Evolutionary conservation across 2,888 invertebrate species (phyloP), one percentile per base, ranked within the genome.

Genomic region (Apamea anceps): DNA sequence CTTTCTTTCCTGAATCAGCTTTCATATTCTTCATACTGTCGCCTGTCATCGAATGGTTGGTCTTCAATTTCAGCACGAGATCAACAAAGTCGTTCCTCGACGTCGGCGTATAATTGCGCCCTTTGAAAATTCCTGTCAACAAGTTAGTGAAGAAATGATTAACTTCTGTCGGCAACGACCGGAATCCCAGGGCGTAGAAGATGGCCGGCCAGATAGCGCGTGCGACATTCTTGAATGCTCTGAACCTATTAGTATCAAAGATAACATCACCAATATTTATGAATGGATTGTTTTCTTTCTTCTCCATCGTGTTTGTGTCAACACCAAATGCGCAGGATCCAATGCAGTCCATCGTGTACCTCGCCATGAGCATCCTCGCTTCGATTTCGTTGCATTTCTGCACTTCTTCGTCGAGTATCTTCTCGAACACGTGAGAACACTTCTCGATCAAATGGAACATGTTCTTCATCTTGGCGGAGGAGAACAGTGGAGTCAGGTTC

Each of bases 371-470:
- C 3, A 71, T 62, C 21, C 91, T 92, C 2, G 87, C 88, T 62
- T 96, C 94, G 0, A 94, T 65, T 0, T 85, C 85, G 0, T 89
- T 84, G 0, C 82, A 84, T 6, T 51, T 67, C 25, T 84, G 80
- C 5, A 85, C 78, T 72, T 92, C 91, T 10, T 91, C 82, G 28
- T 92, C 91, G 0, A 96, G 86, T 74, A 94, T 80, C 0, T 84
- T 87, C 65, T 95, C 95, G 5, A 95, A 92, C 0, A 83, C 85
- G 15, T 86, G 74, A 0, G 91, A 79, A 72, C 94, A 93, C 13
- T 92, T 91, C 72, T 92, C 90, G 12, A 96, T 93, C 15, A 95
- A 83, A 79, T 93, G 88, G 72, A 95, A 96, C 96, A 96, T 96
- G 28, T 92, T 94, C 81, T 93, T 95, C 92, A 96, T 94, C 85